Conservation (phyloP, 2,888 invertebrate species). For the Lycocerus yunnanus region DNA sequence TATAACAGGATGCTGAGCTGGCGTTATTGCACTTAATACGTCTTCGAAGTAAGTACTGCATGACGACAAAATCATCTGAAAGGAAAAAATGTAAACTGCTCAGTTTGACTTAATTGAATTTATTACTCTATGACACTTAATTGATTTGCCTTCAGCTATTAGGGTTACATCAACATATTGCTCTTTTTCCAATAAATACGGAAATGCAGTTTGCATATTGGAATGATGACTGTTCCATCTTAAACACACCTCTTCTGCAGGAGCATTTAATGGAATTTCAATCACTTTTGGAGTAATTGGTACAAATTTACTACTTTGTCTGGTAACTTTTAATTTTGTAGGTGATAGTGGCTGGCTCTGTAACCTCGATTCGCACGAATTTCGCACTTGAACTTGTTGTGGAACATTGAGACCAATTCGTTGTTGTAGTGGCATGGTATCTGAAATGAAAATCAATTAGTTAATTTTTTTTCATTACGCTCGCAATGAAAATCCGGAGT, state of each 20-base stretch:
- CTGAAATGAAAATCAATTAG: conserved; percentile 32
- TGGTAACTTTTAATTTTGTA: conserved; percentile 50
- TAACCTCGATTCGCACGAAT: conserved; percentile 21
- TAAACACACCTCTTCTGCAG: conserved; percentile 54
- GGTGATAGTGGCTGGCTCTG: conserved; percentile 49
- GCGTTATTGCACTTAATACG: conserved; percentile 54
- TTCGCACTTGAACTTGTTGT: conserved; percentile 12
- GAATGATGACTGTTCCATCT: conserved; percentile 63
- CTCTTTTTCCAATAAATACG: conserved; percentile 57
- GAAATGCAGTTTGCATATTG: conserved; percentile 61
- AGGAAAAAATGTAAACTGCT: conserved; percentile 25
- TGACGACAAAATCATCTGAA: conserved; percentile 59
- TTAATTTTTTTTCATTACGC: background rate
- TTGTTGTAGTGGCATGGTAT: conserved; percentile 48
- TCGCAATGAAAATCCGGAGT: background rate
- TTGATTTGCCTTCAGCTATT: conserved; percentile 59
- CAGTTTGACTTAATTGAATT: background rate
- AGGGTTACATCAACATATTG: conserved; percentile 62
- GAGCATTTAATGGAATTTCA: background rate
- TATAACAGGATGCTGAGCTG: conserved; percentile 57
- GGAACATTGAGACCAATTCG: conserved; percentile 28
- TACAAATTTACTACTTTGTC: conserved; percentile 38
- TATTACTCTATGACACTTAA: conserved; percentile 60
- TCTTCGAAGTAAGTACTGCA: conserved; percentile 60
- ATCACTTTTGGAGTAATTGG: conserved; percentile 18